Evolutionary conservation across 2,888 invertebrate genomes (phyloP), one percentile per base, ranked within the genome.

Genomic region (Blastobasis lacticolella): DNA sequence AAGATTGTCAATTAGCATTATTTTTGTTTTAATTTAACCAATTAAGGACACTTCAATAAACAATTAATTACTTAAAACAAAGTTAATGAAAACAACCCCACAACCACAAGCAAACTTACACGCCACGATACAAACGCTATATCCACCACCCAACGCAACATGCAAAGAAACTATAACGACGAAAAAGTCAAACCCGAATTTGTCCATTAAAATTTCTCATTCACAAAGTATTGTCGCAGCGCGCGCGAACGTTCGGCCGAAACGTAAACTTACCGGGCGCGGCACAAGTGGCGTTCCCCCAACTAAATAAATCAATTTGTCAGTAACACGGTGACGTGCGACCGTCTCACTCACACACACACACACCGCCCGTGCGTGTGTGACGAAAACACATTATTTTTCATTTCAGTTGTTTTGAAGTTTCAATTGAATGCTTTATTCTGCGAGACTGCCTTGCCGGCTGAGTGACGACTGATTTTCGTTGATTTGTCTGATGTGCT

Each of bases 221-320:
- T 55, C 50, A 52, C 52, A 57, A 57, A 54, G 23, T 23, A 23
- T 61, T 65, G 69, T 64, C 53, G 64, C 66, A 61, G 66, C 55
- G 55, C 63, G 63, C 60, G 62, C 57, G 63, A 61, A 57, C 58
- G 61, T 60, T 75, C 65, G 51, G 78, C 57, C 73, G 60, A 65
- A 69, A 63, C 67, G 62, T 65, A 54, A 78, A 78, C 65, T 80
- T 71, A 60, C 75, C 69, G 63, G 62, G 66, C 54, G 36, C 57
- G 49, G 49, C 55, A 60, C 62, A 59, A 62, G 59, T 58, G 62
- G 51, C 66, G 63, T 67, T 54, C 71, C 73, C 73, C 73, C 57
- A 61, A 71, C 75, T 69, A 75, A 74, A 85, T 85, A 84, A 85
- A 85, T 85, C 85, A 83, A 84, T 82, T 84, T 85, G 84, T 85